Conservation (phyloP, 1,140 invertebrate species). For the Triops cancriformis region DNA sequence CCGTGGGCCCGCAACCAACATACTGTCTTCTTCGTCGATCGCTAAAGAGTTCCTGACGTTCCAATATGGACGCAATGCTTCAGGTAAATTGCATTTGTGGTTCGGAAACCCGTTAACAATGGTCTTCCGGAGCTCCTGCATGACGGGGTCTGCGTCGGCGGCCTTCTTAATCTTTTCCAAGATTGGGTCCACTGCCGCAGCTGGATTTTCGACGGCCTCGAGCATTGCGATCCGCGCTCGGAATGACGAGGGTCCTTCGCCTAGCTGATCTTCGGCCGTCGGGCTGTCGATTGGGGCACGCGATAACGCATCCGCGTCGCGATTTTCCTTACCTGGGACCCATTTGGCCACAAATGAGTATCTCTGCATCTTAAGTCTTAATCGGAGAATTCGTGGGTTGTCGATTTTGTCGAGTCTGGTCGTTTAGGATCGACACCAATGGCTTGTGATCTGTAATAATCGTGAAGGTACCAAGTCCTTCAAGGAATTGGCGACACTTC, state of each 20-base stretch:
- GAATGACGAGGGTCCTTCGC: not conserved
- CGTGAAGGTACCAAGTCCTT: constrained; percentile 17
- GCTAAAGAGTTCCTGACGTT: not conserved
- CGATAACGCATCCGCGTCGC: not conserved
- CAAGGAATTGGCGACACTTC: constrained; percentile 26
- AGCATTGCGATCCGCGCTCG: not conserved
- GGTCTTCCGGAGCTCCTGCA: constrained; percentile 14
- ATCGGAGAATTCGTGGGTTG: not conserved
- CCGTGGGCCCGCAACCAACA: too few species aligned
- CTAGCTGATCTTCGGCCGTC: not conserved
- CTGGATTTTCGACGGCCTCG: not conserved
- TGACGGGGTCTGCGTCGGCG: not conserved
- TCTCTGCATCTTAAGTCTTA: not conserved
- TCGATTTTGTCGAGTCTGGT: not conserved
- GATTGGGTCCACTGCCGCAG: not conserved
- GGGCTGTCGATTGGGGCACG: not conserved
- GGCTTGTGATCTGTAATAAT: constrained; percentile 28
- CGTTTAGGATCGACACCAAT: constrained; percentile 25
- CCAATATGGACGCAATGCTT: not conserved
- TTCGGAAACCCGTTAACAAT: constrained; percentile 21
- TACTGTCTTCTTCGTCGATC: constrained; percentile 15
- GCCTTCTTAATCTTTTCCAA: not conserved
- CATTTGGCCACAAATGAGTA: not conserved
- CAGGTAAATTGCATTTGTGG: constrained; percentile 19
- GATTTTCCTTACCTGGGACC: not conserved